Percentiles rank a stretch among this genome's conserved stretches.
These are phyloP conservation scores for Drosophila nannoptera DNA, from an alignment of 1,140 invertebrate species.

Conservation along the genomic window DNA sequence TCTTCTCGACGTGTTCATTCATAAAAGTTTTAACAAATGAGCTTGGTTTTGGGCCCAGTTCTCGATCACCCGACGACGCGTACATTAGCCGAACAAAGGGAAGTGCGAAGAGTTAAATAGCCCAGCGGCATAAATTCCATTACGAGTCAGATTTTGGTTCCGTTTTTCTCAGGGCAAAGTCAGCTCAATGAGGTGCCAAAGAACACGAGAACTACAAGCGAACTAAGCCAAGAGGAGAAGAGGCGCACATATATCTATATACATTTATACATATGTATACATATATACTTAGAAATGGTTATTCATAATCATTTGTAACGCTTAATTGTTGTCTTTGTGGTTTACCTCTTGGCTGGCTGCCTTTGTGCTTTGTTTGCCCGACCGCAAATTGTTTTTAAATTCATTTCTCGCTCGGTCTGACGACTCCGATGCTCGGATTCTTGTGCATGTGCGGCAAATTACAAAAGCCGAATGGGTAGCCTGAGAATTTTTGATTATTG, in stretches of 20 bases:
- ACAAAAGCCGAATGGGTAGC: slow-evolving; percentile 66
- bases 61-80: slow-evolving; percentile 11
- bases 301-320: slow-evolving; percentile 78
- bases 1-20: slow-evolving; percentile 22
- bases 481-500: slow-evolving; percentile 76
- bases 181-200: slow-evolving; percentile 6
- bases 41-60: slow-evolving; percentile 3
- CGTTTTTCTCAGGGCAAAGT: slow-evolving; percentile 39
- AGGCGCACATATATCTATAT: too few relatives aligned
- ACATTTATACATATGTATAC: neutral
- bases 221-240: slow-evolving; percentile 26
- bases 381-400: slow-evolving; percentile 78
- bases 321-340: slow-evolving; percentile 77
- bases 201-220: slow-evolving; percentile 13
- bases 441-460: slow-evolving; percentile 50
- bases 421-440: slow-evolving; percentile 14
- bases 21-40: slow-evolving; percentile 37
- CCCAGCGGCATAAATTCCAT: slow-evolving; percentile 45
- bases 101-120: slow-evolving; percentile 23
- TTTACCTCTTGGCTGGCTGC: slow-evolving; percentile 61
- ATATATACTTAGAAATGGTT: slow-evolving; percentile 47
- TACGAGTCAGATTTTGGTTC: slow-evolving; percentile 24
- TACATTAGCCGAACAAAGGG: slow-evolving; percentile 16
- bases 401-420: slow-evolving; percentile 59
- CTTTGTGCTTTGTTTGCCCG: slow-evolving; percentile 57